Conservation (phyloP, 1,140 invertebrate species). For the Ganaspis sp. region DNA sequence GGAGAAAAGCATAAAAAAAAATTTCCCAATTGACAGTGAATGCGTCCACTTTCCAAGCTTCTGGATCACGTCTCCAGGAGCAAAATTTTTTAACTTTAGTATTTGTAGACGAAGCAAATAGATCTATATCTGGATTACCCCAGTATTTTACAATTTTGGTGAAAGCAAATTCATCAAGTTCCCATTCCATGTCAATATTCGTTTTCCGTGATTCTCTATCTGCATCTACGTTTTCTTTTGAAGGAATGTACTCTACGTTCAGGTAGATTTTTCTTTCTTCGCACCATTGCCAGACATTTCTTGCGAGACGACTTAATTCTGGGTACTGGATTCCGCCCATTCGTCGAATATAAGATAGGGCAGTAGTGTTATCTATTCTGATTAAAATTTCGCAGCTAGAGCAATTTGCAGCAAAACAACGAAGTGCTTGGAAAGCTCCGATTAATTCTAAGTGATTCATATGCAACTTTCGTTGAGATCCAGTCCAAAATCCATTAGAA, state of each 20-base stretch:
- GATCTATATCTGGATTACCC: conserved; percentile 51
- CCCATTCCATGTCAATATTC: conserved; percentile 49
- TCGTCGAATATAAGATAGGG: conserved; percentile 50
- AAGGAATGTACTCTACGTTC: conserved; percentile 47
- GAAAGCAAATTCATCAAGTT: conserved; percentile 40
- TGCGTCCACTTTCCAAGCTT: conserved; percentile 49
- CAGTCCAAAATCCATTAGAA: conserved; percentile 35
- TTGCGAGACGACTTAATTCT: conserved; percentile 18
- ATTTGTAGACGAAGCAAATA: conserved; percentile 54
- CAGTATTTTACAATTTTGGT: conserved; percentile 49
- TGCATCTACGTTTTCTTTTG: conserved; percentile 51
- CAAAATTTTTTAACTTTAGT: conserved; percentile 49
- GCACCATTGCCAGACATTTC: conserved; percentile 55
- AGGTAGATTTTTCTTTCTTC: conserved; percentile 50
- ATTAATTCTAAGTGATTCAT: too few species aligned
- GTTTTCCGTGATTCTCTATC: conserved; percentile 49
- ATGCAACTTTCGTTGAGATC: too few species aligned
- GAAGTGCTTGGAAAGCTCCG: too few species aligned
- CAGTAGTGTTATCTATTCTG: conserved; percentile 55
- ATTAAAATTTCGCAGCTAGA: conserved; percentile 38
- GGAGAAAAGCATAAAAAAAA: conserved; percentile 53
- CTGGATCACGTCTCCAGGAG: conserved; percentile 50
- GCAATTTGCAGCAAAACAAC: too few species aligned
- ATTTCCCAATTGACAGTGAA: conserved; percentile 50
- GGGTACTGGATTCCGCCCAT: conserved; percentile 56